phyloP scores from a whole-genome alignment of 2,797 vertebrate species.

The Brotula barbata region DNA sequence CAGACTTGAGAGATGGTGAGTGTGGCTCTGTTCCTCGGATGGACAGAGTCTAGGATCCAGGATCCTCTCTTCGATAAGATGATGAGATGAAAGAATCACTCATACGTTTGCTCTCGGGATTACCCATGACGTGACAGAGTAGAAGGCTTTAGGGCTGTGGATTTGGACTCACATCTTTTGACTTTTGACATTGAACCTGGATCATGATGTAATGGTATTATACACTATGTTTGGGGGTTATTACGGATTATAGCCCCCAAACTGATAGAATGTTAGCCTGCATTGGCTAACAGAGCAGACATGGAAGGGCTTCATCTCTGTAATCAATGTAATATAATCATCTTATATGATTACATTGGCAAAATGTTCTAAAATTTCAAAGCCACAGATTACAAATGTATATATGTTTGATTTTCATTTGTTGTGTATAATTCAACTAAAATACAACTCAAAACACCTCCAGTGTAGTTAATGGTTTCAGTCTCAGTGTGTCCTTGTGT shows the following conservation, averaged over 20 bases:
- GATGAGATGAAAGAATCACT: slow-evolving; percentile 54
- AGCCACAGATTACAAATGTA: not conserved
- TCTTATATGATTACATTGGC: not conserved
- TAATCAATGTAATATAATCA: too few species aligned
- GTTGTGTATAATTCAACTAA: not conserved
- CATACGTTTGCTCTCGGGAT: slow-evolving; percentile 54
- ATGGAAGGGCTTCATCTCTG: not conserved
- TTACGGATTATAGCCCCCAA: slow-evolving; percentile 1
- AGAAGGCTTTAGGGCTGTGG: slow-evolving; percentile 10
- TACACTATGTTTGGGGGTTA: slow-evolving; percentile 12
- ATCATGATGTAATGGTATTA: slow-evolving; percentile 8
- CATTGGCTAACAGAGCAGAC: slow-evolving; percentile 3
- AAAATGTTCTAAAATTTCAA: slow-evolving; percentile 4
- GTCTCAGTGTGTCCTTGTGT: not conserved
- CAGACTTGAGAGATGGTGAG: slow-evolving; percentile 82
- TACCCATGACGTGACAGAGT: slow-evolving; percentile 31
- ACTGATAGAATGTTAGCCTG: not conserved
- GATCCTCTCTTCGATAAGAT: slow-evolving; percentile 39
- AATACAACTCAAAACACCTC: too few species aligned
- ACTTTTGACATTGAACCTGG: slow-evolving; percentile 9
- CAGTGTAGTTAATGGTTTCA: too few species aligned
- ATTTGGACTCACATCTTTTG: slow-evolving; percentile 38
- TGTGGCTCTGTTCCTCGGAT: slow-evolving; percentile 52
- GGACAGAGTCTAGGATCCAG: slow-evolving; percentile 34
- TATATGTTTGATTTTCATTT: not conserved